Evolutionary conservation across 2,113 vertebrate species (phyloP), one percentile per base, ranked within the genome.

Genomic region (Mola mola): DNA sequence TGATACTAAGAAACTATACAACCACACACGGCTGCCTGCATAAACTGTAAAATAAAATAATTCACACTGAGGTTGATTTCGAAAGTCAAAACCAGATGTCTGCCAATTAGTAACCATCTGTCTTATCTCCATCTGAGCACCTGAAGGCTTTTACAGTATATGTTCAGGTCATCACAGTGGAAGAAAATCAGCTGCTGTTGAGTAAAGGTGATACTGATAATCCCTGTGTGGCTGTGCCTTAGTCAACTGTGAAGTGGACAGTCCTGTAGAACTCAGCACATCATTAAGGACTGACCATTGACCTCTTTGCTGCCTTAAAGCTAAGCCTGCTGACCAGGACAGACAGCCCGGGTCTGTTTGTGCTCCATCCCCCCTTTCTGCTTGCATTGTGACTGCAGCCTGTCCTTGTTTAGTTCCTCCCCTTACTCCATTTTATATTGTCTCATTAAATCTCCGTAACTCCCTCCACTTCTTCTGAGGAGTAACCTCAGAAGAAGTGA

Each of bases 261-360:
- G 17, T 20, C 16, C 25, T 34, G 5, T 17, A 16, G 5, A 38
- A 19, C 33, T 46, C 33, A 40, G n/a, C n/a, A 12, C 72, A 67
- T 80, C 67, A 80, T 82, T 84, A 69, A 51, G 22, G 28, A 15
- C 43, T 43, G 67, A 80, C 73, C 83, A 80, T 38, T 84, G 78
- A 80, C 75, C 61, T 34, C 25, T 8, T 13, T 17, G 44, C 42
- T 61, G 34, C 40, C 31, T 65, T 31, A 42, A 48, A 37, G 16
- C 19, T 0, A 8, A 28, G 26, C 52, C 24, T 63, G 46, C 63
- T 46, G 72, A 75, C 34, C 51, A 26, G 22, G 33, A 53, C 11
- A 15, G 28, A 29, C 47, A 12, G 57, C 1, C 19, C 17, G 20
- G 31, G 20, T n/a, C 7, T 4, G 31, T 19, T 34, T 0, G 3